Conservation (phyloP, 2,113 vertebrate genomes). For the Bujurquina vittata region DNA sequence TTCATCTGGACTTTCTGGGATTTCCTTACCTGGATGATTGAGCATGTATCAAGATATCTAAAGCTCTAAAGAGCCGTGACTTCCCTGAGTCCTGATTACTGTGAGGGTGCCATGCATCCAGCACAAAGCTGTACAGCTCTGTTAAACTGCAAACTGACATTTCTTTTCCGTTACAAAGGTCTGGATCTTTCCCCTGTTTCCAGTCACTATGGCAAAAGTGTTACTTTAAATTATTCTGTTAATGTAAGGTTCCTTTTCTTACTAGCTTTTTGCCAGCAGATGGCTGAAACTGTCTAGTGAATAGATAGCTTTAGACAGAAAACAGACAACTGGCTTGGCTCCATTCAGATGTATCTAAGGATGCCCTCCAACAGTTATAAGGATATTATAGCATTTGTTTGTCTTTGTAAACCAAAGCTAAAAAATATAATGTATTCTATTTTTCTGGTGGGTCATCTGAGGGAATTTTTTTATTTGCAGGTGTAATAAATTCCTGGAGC, state of each 20-base stretch:
- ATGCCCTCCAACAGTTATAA: too few species aligned
- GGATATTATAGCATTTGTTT: background rate
- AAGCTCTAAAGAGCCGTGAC: too few species aligned
- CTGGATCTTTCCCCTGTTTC: background rate
- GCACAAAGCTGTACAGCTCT: background rate
- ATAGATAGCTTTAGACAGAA: background rate
- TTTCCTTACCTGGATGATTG: too few species aligned
- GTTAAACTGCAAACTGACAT: background rate
- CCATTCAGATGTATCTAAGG: too few species aligned
- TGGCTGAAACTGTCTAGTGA: background rate
- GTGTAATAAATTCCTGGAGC: background rate
- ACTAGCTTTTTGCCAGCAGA: background rate
- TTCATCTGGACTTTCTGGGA: background rate
- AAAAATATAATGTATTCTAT: background rate
- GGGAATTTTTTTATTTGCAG: background rate
- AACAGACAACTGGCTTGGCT: too few species aligned
- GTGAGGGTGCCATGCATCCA: background rate
- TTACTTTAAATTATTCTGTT: background rate
- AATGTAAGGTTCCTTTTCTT: background rate
- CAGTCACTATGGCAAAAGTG: background rate
- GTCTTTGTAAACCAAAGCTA: background rate
- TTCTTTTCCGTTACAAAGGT: background rate
- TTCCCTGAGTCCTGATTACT: background rate
- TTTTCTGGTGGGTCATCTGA: background rate
- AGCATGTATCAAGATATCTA: background rate